Conservation (phyloP, 92 coral and sea anemone species). For the Epizoanthus scotinus region DNA sequence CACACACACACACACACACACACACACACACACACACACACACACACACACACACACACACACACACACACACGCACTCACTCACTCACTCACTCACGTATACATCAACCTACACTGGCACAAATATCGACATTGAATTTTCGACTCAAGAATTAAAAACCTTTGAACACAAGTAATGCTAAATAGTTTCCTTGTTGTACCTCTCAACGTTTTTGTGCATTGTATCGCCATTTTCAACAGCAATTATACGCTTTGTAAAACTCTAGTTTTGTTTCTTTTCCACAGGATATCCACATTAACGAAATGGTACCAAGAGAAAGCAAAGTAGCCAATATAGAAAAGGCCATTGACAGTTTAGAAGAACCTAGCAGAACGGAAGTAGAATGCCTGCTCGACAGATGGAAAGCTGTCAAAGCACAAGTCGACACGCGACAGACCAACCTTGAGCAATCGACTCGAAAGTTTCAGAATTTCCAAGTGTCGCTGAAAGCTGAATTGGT, state of each 20-base stretch:
- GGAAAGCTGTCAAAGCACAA: slow-evolving; percentile 75
- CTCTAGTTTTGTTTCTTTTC: background rate
- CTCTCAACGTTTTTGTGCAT: background rate
- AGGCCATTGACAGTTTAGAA: slow-evolving; percentile 72
- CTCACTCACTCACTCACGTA: too few species aligned
- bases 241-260: background rate
- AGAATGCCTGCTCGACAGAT: slow-evolving; percentile 75
- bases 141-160: too few species aligned
- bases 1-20: background rate
- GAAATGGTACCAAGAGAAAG: slow-evolving; percentile 79
- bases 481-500: slow-evolving; percentile 66
- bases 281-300: slow-evolving; percentile 65
- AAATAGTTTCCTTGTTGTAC: too few species aligned
- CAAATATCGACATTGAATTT: too few species aligned
- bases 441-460: slow-evolving; percentile 62
- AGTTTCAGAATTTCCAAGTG: slow-evolving; percentile 72
- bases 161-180: background rate
- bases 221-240: background rate
- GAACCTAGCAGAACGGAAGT: slow-evolving; percentile 74
- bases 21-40: background rate
- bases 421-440: slow-evolving; percentile 69
- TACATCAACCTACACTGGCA: too few species aligned
- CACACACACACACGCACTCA: too few species aligned
- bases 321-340: slow-evolving; percentile 65
- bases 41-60: too few species aligned